Evolutionary conservation across 53 echinoderm and acorn worm species (phyloP).

Genomic region (Paracentrotus lividus): DNA sequence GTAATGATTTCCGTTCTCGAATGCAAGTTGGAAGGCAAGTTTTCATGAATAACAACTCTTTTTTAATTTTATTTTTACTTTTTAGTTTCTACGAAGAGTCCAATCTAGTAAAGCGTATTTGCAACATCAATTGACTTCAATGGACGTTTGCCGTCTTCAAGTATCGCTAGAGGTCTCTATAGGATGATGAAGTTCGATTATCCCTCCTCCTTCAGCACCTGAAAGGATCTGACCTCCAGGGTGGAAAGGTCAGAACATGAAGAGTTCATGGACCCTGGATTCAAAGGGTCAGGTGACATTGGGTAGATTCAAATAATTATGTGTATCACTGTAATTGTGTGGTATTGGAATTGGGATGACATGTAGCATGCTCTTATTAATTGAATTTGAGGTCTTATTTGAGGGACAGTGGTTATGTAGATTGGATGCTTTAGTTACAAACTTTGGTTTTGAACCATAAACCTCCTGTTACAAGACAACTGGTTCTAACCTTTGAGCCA

Average conservation of each 20-base stretch:
- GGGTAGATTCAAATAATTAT: not conserved
- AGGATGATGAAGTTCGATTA: constrained; percentile 93
- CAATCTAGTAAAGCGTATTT: constrained; percentile 96
- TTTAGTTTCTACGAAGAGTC: constrained; percentile 94
- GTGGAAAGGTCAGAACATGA: constrained; percentile 95
- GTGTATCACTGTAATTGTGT: not conserved
- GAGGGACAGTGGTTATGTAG: too few species aligned
- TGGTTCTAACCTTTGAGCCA: too few species aligned
- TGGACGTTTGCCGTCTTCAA: constrained; percentile 97
- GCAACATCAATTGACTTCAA: constrained; percentile 98
- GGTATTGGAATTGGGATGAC: not conserved
- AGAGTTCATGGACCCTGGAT: constrained; percentile 96
- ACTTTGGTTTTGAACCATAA: too few species aligned
- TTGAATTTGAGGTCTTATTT: too few species aligned
- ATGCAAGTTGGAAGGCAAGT: too few species aligned
- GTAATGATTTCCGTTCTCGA: too few species aligned
- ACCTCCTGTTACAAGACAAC: too few species aligned
- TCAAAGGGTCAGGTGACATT: constrained; percentile 85
- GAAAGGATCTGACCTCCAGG: constrained; percentile 96
- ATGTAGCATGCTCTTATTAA: too few species aligned
- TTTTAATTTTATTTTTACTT: not conserved
- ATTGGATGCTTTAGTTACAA: too few species aligned
- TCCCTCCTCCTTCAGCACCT: constrained; percentile 89
- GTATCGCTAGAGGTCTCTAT: constrained; percentile 95
- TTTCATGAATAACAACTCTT: too few species aligned